Conservation (phyloP, 1,140 invertebrate species). For the Drosophila bocqueti region DNA sequence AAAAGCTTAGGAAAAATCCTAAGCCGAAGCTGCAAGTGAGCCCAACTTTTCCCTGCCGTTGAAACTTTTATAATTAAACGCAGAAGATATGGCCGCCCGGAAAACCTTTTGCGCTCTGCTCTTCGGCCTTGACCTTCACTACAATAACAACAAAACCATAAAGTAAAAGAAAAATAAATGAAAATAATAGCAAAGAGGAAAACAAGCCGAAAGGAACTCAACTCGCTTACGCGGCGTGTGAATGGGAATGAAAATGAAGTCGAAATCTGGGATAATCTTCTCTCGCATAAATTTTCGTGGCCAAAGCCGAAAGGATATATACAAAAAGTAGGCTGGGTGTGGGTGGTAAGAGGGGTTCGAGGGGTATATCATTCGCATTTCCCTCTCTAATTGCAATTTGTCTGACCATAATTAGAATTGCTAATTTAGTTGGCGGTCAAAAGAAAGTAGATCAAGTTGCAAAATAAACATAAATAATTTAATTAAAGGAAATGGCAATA, state of each 20-base stretch:
- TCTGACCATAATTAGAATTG: conserved; percentile 58
- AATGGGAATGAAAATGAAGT: conserved; percentile 46
- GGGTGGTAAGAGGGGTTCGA: background rate
- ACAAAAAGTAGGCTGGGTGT: background rate
- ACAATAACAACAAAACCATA: conserved; percentile 1
- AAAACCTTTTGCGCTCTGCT: conserved; percentile 48
- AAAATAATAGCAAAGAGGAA: conserved; percentile 4
- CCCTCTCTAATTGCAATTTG: conserved; percentile 68
- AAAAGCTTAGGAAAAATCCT: conserved; percentile 24
- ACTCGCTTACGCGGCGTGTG: conserved; percentile 10
- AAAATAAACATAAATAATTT: conserved; percentile 23
- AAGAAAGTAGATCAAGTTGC: conserved; percentile 12
- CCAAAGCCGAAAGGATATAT: conserved; percentile 14
- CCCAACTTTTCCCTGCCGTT: conserved; percentile 30
- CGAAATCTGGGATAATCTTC: conserved; percentile 61
- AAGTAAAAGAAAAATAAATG: conserved; percentile 1
- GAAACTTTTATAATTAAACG: conserved; percentile 77
- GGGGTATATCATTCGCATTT: conserved; percentile 10
- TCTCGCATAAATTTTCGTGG: conserved; percentile 52
- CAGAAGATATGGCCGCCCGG: conserved; percentile 49
- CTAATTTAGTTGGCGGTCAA: conserved; percentile 42
- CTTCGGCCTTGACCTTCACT: conserved; percentile 61
- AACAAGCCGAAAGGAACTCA: conserved; percentile 23
- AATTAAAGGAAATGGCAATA: conserved; percentile 36
- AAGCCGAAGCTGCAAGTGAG: conserved; percentile 36